phyloP scores from a whole-genome alignment of 2,113 vertebrate genomes.

The Rousettus leschenaultii region DNA sequence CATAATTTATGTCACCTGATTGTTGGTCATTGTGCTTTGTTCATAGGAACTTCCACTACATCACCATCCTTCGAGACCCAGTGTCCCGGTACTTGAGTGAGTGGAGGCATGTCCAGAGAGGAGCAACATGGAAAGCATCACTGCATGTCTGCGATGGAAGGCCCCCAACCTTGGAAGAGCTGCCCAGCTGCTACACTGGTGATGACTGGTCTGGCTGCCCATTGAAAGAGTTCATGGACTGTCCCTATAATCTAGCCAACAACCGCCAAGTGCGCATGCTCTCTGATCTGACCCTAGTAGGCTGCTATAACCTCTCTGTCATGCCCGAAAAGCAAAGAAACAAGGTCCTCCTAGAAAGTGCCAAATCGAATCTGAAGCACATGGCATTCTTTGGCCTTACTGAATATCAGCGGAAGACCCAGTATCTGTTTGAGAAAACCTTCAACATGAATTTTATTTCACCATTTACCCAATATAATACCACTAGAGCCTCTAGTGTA shows the following conservation, averaged over 20 bases:
- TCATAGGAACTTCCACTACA: conserved; percentile 95
- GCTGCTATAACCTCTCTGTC: conserved; percentile 95
- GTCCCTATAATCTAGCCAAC: conserved; percentile 96
- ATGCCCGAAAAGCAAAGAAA: conserved; percentile 94
- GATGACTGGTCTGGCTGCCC: conserved; percentile 98
- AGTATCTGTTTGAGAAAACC: conserved; percentile 97
- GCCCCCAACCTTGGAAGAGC: conserved; percentile 92
- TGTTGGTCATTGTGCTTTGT: conserved; percentile 57
- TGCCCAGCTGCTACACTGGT: conserved; percentile 94
- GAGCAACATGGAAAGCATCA: conserved; percentile 97
- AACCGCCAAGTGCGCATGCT: conserved; percentile 98
- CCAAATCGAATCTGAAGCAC: conserved; percentile 93
- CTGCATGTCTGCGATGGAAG: conserved; percentile 95
- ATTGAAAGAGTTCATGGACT: conserved; percentile 96
- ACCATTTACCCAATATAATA: conserved; percentile 96
- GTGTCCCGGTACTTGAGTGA: conserved; percentile 97
- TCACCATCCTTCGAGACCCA: conserved; percentile 96
- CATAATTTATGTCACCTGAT: neutral
- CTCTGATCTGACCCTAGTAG: conserved; percentile 95
- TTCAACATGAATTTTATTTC: conserved; percentile 97
- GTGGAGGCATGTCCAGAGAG: conserved; percentile 97
- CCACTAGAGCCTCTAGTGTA: conserved; percentile 94
- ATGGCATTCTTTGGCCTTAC: conserved; percentile 99
- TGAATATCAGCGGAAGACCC: conserved; percentile 97
- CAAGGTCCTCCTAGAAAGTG: conserved; percentile 93